These are phyloP conservation scores for Galeruca laticollis DNA, from an alignment of 2,888 invertebrate species.

Conservation along the genomic window DNA sequence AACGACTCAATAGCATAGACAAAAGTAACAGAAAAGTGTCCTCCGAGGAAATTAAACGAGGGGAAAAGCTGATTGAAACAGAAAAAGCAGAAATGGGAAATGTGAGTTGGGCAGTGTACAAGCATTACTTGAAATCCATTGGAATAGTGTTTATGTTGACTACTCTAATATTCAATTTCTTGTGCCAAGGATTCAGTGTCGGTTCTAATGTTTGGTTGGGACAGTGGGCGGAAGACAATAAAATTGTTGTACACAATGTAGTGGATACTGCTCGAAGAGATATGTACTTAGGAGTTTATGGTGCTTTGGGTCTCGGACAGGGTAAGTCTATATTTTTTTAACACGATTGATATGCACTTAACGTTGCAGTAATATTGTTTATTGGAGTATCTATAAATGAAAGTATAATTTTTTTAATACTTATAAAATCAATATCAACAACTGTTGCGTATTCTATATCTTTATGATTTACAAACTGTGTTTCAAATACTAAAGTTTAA, in stretches of 20 bases:
- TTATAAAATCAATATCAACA: too few species aligned
- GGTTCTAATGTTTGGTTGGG: conserved; percentile 91
- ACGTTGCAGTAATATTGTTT: conserved; percentile 12
- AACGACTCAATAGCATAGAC: conserved; percentile 64
- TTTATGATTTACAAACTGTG: too few species aligned
- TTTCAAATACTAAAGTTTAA: too few species aligned
- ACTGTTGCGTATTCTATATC: too few species aligned
- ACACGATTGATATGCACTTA: conserved; percentile 33
- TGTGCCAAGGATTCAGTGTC: conserved; percentile 87
- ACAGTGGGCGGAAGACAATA: conserved; percentile 80
- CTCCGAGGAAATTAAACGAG: conserved; percentile 61
- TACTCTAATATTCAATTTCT: conserved; percentile 83
- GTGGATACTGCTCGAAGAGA: conserved; percentile 74
- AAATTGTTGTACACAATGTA: conserved; percentile 68
- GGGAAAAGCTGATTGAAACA: conserved; percentile 87
- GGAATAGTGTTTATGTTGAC: conserved; percentile 80
- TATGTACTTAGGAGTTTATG: conserved; percentile 90
- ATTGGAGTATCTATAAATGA: not conserved
- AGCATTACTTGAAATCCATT: conserved; percentile 88
- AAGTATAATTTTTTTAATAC: too few species aligned
- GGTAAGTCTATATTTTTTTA: conserved; percentile 72
- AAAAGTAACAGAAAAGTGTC: conserved; percentile 61
- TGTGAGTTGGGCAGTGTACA: conserved; percentile 89
- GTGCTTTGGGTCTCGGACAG: conserved; percentile 88
- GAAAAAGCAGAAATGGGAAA: conserved; percentile 94